Base-by-base conservation (phyloP, 2,113 vertebrate genomes). In the Microcebus ravelobensis region DNA sequence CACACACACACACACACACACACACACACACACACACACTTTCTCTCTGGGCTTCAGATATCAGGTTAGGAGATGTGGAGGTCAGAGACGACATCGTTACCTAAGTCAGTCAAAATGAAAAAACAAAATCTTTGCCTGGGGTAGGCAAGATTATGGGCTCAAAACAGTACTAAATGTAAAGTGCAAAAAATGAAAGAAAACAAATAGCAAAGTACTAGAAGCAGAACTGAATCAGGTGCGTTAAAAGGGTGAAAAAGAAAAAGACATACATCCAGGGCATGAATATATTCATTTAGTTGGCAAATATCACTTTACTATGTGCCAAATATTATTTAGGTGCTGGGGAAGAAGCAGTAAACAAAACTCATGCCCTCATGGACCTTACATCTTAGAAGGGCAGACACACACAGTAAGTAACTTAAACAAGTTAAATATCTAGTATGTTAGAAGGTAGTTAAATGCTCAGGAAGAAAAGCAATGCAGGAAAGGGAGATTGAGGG, bases 401-500 rank as follows among this genome's bases (percentile, higher is more conserved):
- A 91, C 42, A 68, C n/a, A 76, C 6, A 80, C 34, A 86, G 67
- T 29, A 71, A 81, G 45, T 82, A 81, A 74, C 50, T 79, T 68
- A 59, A 74, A 59, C 57, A 74, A 52, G 42, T 70, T 87, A 70
- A 83, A 36, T 52, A 76, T 29, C 73, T 89, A 61, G n/a, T 55
- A 42, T 42, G 25, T n/a, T 79, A 91, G 27, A 85, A 86, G 42
- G 39, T n/a, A 83, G 39, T 57, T 92, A 85, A 84, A 90, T 20
- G 63, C 20, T 86, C 79, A 76, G 6, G n/a, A 52, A 65, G 48
- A 65, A 94, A 91, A 70, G 55, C 23, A 48, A 59, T n/a, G 25
- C 45, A 80, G 34, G n/a, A 21, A 74, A 95, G 52, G 25, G 21
- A 77, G 68, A 45, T 1, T 34, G 11, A 5, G 13, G 8, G 55